These are phyloP conservation scores for Silurus meridionalis DNA, from an alignment of 2,113 vertebrate species.

Conservation along the genomic window DNA sequence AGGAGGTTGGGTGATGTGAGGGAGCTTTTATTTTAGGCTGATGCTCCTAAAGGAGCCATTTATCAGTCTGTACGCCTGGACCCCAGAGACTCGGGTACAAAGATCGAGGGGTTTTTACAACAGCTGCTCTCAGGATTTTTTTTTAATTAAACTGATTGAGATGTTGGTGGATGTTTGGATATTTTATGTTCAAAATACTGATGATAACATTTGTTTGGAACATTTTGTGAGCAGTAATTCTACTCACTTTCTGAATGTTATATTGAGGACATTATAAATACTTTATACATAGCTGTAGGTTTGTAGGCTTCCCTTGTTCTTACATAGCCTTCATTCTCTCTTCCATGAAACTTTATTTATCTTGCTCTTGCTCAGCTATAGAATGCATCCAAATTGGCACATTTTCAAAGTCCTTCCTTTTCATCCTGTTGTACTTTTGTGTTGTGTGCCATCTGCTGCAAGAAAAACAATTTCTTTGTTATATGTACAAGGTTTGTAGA, in stretches of 20 bases:
- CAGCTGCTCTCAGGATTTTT: neutral
- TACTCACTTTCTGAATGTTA: neutral
- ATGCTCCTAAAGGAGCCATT: constrained; percentile 61
- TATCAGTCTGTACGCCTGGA: constrained; percentile 54
- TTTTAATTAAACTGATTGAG: neutral
- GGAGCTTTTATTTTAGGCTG: constrained; percentile 67
- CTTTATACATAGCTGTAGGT: neutral
- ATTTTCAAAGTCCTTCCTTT: constrained; percentile 9
- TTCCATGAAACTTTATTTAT: neutral
- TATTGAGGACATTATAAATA: neutral
- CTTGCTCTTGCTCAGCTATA: neutral
- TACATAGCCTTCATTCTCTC: neutral
- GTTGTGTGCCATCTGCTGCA: neutral
- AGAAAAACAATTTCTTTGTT: neutral
- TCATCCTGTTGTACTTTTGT: neutral
- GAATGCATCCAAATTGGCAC: neutral
- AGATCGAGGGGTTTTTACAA: constrained; percentile 19
- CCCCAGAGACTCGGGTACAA: constrained; percentile 19
- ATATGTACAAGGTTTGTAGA: no score
- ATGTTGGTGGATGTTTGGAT: neutral
- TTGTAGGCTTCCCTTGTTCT: neutral
- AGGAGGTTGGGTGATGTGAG: constrained; percentile 60
- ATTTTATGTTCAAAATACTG: neutral
- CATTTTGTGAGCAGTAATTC: neutral
- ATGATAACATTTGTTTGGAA: neutral